Percentiles rank a stretch among this genome's conserved stretches.
Evolutionary conservation across 2,797 vertebrate genomes (phyloP).

Genomic region (Heliangelus exortis): DNA sequence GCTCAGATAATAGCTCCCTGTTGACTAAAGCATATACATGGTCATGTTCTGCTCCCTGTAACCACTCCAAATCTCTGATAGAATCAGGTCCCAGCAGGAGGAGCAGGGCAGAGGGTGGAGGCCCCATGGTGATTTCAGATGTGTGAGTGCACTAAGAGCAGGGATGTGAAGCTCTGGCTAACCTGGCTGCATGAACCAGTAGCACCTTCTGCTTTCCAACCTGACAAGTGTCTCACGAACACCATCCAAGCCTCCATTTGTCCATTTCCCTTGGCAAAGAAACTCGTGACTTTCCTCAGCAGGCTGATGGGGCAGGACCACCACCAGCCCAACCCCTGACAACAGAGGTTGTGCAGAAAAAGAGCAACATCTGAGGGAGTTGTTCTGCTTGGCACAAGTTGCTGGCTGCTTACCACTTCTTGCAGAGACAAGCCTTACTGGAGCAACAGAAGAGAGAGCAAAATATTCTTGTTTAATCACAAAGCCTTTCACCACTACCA

Average conservation of each 20-base stretch:
- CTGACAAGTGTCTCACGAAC: not conserved
- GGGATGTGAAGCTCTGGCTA: not conserved
- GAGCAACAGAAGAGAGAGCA: not conserved
- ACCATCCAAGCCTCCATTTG: not conserved
- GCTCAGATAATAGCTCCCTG: not conserved
- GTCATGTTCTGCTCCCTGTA: not conserved
- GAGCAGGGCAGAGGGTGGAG: not conserved
- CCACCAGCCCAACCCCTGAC: accelerated
- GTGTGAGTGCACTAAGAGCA: too few relatives aligned
- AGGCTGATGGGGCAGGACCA: too few relatives aligned
- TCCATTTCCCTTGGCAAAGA: not conserved
- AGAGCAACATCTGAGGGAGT: not conserved
- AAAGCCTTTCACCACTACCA: not conserved
- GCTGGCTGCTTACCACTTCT: not conserved
- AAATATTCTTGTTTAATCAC: not conserved
- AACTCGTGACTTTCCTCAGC: not conserved
- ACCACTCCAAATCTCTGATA: not conserved
- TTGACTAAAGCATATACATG: not conserved
- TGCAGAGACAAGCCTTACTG: not conserved
- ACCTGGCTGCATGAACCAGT: not conserved
- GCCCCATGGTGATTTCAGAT: not conserved
- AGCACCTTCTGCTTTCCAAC: not conserved
- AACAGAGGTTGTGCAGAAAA: not conserved
- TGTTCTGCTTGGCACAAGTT: not conserved
- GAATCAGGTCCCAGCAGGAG: not conserved